Evolutionary conservation across 2,113 vertebrate species (phyloP).

Genomic region (Thunnus thynnus): DNA sequence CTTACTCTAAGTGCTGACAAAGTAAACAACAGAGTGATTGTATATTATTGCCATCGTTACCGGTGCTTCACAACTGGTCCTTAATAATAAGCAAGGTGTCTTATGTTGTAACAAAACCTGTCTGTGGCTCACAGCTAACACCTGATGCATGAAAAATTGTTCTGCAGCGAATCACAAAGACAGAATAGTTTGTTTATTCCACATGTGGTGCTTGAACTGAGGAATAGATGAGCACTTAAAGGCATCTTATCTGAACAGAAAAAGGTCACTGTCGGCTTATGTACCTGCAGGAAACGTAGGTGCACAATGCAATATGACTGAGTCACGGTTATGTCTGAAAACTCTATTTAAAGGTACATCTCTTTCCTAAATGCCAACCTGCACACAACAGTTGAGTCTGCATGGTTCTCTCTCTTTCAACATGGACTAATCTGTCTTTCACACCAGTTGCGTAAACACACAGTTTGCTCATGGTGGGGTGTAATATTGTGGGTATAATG

Average conservation of each 20-base stretch:
- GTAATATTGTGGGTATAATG: not conserved
- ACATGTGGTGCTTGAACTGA: not conserved
- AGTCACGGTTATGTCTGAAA: too few relatives aligned
- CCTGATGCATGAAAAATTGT: too few relatives aligned
- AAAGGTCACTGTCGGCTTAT: too few relatives aligned
- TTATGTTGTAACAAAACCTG: not conserved
- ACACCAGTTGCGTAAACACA: not conserved
- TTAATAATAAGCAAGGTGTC: not conserved
- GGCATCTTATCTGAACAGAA: too few relatives aligned
- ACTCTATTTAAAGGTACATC: too few relatives aligned
- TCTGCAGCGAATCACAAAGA: not conserved
- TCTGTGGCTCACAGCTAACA: not conserved
- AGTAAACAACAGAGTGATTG: slow-evolving; percentile 19
- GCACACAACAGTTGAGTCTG: not conserved
- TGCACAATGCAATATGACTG: too few relatives aligned
- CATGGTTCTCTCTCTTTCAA: not conserved
- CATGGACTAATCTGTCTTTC: not conserved
- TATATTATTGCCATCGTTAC: not conserved
- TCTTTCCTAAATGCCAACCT: not conserved
- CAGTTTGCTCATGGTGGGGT: not conserved
- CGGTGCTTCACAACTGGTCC: not conserved
- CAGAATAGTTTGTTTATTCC: not conserved
- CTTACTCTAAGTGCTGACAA: not conserved
- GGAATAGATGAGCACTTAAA: not conserved
- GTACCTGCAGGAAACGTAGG: too few relatives aligned